phyloP scores from a whole-genome alignment of 2,888 invertebrate species.

The Nematopogon swammerdamellus region DNA sequence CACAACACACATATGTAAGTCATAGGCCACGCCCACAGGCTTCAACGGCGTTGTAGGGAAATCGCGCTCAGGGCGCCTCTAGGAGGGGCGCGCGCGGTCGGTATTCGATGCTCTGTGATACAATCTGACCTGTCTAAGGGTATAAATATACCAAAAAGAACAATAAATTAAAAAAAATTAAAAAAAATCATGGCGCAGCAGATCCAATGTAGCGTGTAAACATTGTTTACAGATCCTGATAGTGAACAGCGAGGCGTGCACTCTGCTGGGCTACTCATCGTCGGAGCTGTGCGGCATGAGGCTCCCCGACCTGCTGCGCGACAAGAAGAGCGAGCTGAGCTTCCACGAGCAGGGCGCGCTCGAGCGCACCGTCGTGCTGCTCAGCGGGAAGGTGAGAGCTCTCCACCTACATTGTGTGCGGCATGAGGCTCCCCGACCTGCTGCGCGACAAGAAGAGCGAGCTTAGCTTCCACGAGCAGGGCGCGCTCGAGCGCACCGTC shows the following conservation, averaged over 20 bases:
- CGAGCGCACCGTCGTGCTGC: slow-evolving; percentile 57
- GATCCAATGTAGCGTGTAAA: no score
- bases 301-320: slow-evolving; percentile 49
- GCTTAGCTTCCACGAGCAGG: slow-evolving; percentile 44
- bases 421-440: slow-evolving; percentile 47
- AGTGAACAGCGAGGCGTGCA: slow-evolving; percentile 65
- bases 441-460: slow-evolving; percentile 48
- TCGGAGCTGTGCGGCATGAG: slow-evolving; percentile 50
- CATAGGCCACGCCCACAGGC: no score
- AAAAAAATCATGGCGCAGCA: no score
- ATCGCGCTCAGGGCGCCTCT: no score
- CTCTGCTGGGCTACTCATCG: slow-evolving; percentile 54
- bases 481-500: slow-evolving; percentile 57
- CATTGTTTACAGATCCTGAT: slow-evolving; percentile 55
- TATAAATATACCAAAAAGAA: no score
- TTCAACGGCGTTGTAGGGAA: no score
- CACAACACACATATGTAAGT: no score
- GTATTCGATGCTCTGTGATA: no score
- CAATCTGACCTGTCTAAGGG: no score
- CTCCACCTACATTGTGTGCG: slow-evolving; percentile 24
- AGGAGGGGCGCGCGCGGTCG: no score
- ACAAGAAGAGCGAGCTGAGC: slow-evolving; percentile 44
- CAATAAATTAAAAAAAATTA: no score
- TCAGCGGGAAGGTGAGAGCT: slow-evolving; percentile 58
- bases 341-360: slow-evolving; percentile 49